Conservation (phyloP, 2,888 invertebrate species). For the Acrobasis consociella region DNA sequence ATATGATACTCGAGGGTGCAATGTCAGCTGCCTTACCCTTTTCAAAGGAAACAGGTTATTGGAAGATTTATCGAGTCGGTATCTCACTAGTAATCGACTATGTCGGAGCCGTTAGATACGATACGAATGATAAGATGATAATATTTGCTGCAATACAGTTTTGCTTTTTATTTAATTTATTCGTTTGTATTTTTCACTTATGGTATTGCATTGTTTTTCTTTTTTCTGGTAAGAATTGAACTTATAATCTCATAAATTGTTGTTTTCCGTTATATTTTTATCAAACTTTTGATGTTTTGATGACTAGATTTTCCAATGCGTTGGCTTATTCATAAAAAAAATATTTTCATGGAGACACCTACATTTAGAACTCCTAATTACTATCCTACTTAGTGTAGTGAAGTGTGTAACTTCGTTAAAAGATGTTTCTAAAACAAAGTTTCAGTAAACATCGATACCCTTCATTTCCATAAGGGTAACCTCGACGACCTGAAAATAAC, state of each 20-base stretch:
- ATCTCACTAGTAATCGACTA: slow-evolving; percentile 7
- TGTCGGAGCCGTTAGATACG: slow-evolving; percentile 3
- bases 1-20: slow-evolving; percentile 40
- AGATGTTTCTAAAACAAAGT: slow-evolving; percentile 19
- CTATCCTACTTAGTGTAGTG: too few relatives aligned
- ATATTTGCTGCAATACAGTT: background rate
- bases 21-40: slow-evolving; percentile 25
- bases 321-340: too few relatives aligned
- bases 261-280: too few relatives aligned
- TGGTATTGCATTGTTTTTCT: too few relatives aligned
- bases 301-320: too few relatives aligned
- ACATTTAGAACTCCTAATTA: too few relatives aligned
- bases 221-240: too few relatives aligned
- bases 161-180: background rate
- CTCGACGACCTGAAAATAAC: slow-evolving; percentile 34
- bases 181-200: too few relatives aligned
- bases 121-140: slow-evolving; percentile 13
- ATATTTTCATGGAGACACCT: too few relatives aligned
- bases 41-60: slow-evolving; percentile 18
- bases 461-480: slow-evolving; percentile 38
- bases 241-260: too few relatives aligned
- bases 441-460: slow-evolving; percentile 27
- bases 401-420: background rate
- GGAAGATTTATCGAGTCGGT: slow-evolving; percentile 12
- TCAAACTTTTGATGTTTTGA: too few relatives aligned